Evolutionary conservation across 2,113 vertebrate species (phyloP).

Genomic region (Anarrhichthys ocellatus): DNA sequence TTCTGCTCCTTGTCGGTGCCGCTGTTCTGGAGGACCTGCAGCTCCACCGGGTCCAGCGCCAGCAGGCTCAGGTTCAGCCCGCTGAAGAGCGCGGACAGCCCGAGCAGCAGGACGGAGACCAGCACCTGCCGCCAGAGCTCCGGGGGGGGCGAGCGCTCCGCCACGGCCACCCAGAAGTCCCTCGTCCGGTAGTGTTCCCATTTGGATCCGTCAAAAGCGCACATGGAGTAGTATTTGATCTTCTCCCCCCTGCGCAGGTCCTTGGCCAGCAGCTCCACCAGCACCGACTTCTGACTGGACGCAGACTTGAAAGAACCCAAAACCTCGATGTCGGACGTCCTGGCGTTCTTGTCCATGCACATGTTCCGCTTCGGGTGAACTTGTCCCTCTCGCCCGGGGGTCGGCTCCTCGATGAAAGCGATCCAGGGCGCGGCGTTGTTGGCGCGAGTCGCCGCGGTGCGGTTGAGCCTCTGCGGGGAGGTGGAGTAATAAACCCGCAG

Average conservation of each 20-base stretch:
- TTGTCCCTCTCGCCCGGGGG: constrained; percentile 75
- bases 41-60: constrained; percentile 94
- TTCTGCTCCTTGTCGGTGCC: constrained; percentile 92
- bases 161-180: constrained; percentile 88
- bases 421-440: constrained; percentile 85
- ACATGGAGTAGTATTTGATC: constrained; percentile 91
- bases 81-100: constrained; percentile 91
- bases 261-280: constrained; percentile 91
- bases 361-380: constrained; percentile 80
- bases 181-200: constrained; percentile 91
- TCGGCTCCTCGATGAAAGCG: constrained; percentile 90
- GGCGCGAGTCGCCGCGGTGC: constrained; percentile 67
- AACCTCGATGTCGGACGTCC: constrained; percentile 92
- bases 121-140: constrained; percentile 88
- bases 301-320: constrained; percentile 88
- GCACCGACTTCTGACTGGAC: constrained; percentile 87
- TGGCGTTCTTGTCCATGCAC: constrained; percentile 87
- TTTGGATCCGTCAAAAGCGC: constrained; percentile 90
- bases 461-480: constrained; percentile 80
- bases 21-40: constrained; percentile 94
- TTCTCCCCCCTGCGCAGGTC: constrained; percentile 88
- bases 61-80: constrained; percentile 92
- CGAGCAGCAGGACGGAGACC: constrained; percentile 88
- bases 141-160: constrained; percentile 80
- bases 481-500: constrained; percentile 88